Evolutionary conservation across 64 coral and sea anemone species (phyloP).

Genomic region (Anthopleura sola): DNA sequence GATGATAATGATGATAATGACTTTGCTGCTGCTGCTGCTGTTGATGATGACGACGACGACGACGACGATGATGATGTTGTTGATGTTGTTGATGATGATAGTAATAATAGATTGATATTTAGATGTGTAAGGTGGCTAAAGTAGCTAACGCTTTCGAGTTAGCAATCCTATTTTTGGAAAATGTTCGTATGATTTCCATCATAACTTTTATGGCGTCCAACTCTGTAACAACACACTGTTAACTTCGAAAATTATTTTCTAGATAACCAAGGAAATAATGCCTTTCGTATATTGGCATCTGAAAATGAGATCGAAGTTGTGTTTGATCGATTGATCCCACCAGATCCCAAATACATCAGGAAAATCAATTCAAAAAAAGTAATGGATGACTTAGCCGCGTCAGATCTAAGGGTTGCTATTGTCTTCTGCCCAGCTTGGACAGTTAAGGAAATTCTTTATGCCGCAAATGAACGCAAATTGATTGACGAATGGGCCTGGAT

Average conservation of each 20-base stretch:
- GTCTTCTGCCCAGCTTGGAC: constrained; percentile 42
- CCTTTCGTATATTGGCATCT: constrained; percentile 37
- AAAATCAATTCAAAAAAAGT: background rate
- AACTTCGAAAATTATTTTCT: background rate
- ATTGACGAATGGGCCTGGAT: constrained; percentile 49
- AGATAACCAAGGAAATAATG: constrained; percentile 28
- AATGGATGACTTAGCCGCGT: background rate
- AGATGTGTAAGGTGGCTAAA: no score
- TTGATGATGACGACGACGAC: no score
- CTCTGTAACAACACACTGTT: no score
- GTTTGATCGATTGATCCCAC: constrained; percentile 1
- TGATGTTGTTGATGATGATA: no score
- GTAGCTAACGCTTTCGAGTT: no score
- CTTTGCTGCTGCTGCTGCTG: no score
- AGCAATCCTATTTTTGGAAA: no score
- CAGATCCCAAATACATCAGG: background rate
- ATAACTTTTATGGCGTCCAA: no score
- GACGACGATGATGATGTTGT: no score
- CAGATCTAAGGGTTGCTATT: constrained; percentile 10
- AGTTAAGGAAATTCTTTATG: background rate
- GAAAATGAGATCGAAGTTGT: constrained; percentile 39
- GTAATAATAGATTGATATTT: no score
- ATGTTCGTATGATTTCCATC: no score
- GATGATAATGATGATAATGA: no score
- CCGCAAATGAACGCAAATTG: background rate